Evolutionary conservation across 2,888 invertebrate genomes (phyloP).

Genomic region (Drosophila macrospina): DNA sequence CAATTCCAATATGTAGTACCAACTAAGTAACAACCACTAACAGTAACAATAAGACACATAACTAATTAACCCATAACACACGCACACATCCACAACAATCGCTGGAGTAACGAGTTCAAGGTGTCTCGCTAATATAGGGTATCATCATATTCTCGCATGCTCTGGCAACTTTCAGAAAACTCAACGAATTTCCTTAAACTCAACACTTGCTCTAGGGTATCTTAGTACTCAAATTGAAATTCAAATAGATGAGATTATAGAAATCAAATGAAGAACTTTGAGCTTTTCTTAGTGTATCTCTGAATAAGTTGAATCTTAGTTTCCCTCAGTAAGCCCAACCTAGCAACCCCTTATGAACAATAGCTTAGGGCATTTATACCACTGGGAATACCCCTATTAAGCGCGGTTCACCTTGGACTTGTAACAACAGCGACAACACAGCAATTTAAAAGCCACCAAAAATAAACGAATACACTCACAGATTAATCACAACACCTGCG

Average conservation of each 20-base stretch:
- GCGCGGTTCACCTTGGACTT: constrained; percentile 12
- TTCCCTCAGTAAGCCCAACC: not conserved
- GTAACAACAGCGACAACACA: constrained; percentile 19
- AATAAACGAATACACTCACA: constrained; percentile 40
- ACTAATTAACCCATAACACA: constrained; percentile 7
- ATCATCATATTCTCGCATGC: no score
- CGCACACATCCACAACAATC: constrained; percentile 5
- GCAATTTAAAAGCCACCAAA: constrained; percentile 12
- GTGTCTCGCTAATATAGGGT: not conserved
- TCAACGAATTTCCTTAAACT: no score
- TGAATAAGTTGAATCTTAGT: not conserved
- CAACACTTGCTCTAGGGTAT: no score
- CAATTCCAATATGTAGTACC: constrained; percentile 64
- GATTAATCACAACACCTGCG: constrained; percentile 1
- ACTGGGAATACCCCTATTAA: not conserved
- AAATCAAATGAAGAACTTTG: no score
- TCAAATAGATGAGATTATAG: no score
- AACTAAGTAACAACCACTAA: constrained; percentile 24
- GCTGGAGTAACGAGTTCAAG: constrained; percentile 1
- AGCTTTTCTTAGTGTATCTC: no score
- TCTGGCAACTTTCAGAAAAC: no score
- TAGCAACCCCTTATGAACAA: not conserved
- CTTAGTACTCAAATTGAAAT: no score
- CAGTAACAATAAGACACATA: constrained; percentile 20
- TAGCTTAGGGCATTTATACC: not conserved